A percentile compares a stretch with the other conserved stretches of the same genome.
phyloP scores from a whole-genome alignment of 1,140 invertebrate species.

The Diprion similis region DNA sequence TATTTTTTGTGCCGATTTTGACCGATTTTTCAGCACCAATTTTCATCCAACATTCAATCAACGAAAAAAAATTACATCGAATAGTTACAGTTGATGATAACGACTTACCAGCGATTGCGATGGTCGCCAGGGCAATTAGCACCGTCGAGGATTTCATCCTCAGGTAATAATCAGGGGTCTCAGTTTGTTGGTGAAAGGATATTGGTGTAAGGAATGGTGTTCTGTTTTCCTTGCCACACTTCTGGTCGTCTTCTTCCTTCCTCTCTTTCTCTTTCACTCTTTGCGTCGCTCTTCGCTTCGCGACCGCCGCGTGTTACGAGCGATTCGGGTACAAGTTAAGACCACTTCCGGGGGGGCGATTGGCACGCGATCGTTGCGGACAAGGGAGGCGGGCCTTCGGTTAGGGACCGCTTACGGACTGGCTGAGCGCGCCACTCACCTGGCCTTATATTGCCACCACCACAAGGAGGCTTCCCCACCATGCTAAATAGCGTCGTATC shows the following conservation, averaged over 20 bases:
- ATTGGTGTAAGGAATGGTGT: neutral
- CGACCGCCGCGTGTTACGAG: neutral
- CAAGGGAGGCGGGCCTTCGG: slow-evolving; percentile 48
- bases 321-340: neutral
- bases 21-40: neutral
- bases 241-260: slow-evolving; percentile 18
- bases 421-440: slow-evolving; percentile 52
- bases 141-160: slow-evolving; percentile 50
- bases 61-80: too few relatives aligned
- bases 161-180: neutral
- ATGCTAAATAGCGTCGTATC: neutral
- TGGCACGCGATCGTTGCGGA: neutral
- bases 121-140: slow-evolving; percentile 43
- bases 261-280: slow-evolving; percentile 13
- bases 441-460: slow-evolving; percentile 62
- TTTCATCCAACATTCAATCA: neutral
- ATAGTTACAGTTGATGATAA: neutral
- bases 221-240: neutral
- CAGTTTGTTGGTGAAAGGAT: neutral
- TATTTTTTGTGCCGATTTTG: neutral
- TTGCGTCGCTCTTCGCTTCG: neutral
- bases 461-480: slow-evolving; percentile 33
- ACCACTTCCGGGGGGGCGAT: slow-evolving; percentile 1
- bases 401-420: slow-evolving; percentile 58
- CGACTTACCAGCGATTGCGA: slow-evolving; percentile 48